Base-by-base conservation (phyloP, 2,113 vertebrate species). In the Macroglossus sobrinus region DNA sequence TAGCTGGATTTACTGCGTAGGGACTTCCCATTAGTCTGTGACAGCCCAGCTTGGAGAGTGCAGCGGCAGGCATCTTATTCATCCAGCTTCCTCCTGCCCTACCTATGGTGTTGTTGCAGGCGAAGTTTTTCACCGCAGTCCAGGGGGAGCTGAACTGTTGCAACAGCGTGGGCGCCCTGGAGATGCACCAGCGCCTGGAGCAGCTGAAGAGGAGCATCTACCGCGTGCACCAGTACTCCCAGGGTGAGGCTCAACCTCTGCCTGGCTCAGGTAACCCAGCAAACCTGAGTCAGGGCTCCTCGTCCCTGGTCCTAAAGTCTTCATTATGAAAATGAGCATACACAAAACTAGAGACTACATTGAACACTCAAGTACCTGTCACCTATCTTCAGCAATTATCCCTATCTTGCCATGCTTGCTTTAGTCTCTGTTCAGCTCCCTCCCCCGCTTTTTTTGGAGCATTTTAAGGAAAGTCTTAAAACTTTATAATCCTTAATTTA, bases 131-230 rank as follows among this genome's bases (percentile, higher is more conserved):
- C 91, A 26, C 57, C 33, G 82, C 96, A 5, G 81, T 98, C 64
- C 98, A 98, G 95, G 97, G 98, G 38, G 95, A 98, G 2, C 53
- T 98, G 95, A 99, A 98, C 96, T 97, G 90, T 55, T 98, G 84
- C 90, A 98, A 98, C 96, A 93, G 38, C 45, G 7, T 98, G 98
- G 96, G 94, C 13, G 63, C 80, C 59, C 76, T 89, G 30, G 98
- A 99, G 95, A 95, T 98, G 97, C 97, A 78, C 75, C 95, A 96
- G 76, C 97, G 96, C 82, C 89, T 98, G 66, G 76, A 95, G 2
- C 97, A 97, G 78, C 97, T 98, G 79, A 98, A 98, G 82, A 30
- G 3, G 64, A 89, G 89, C 76, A 97, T 98, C 72, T 91, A 97
- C 85, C 98, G 97, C 38, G 98, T 92, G 63, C 97, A 98, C 76